Conservation (phyloP, 2,797 vertebrate genomes). For the Eupleurogrammus muticus region DNA sequence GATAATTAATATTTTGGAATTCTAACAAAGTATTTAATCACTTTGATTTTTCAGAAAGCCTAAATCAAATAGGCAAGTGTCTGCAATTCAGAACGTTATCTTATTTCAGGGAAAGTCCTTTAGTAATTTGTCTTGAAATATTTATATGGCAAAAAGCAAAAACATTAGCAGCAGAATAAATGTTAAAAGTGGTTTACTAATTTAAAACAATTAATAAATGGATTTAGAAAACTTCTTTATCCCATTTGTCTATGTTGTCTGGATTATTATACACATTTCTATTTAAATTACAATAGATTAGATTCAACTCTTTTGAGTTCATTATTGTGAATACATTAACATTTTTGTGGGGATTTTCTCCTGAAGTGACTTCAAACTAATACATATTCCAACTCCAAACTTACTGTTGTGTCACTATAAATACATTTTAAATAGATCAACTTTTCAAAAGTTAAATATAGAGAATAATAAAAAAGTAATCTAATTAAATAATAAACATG, state of each 20-base stretch:
- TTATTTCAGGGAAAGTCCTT: neutral
- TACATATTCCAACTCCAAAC: neutral
- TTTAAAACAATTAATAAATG: slow-evolving; percentile 21
- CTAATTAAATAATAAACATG: neutral
- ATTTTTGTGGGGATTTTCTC: neutral
- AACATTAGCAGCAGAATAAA: neutral
- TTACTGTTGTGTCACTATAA: neutral
- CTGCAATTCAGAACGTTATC: neutral
- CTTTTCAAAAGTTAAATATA: neutral
- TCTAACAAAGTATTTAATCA: neutral
- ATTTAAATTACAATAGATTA: slow-evolving; percentile 3
- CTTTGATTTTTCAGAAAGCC: neutral
- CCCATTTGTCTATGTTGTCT: neutral
- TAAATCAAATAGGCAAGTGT: neutral
- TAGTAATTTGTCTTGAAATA: slow-evolving; percentile 1
- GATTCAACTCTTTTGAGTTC: neutral
- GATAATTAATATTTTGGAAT: slow-evolving; percentile 1
- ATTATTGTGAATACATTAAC: neutral
- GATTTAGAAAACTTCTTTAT: neutral
- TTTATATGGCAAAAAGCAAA: slow-evolving; percentile 13
- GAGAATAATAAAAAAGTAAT: no score
- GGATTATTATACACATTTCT: neutral
- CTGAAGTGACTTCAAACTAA: neutral
- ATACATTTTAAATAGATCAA: slow-evolving; percentile 5
- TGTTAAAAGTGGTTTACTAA: neutral